Conservation (phyloP, 2,888 invertebrate species). For the Nephrotoma guestfalica region DNA sequence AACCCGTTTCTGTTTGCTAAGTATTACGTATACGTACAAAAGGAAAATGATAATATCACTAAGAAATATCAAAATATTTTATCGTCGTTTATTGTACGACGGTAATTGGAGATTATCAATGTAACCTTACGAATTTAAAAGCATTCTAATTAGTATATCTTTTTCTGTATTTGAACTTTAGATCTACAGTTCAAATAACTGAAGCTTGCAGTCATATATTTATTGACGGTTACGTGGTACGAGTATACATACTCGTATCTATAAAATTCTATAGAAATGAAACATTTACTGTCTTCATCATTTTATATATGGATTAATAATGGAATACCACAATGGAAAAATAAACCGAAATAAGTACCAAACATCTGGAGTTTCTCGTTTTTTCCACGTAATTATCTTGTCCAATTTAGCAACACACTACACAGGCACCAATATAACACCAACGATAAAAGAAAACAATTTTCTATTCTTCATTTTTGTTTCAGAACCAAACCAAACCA, state of each 20-base stretch:
- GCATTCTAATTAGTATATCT: neutral
- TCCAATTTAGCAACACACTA: neutral
- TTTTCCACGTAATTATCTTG: neutral
- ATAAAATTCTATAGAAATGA: neutral
- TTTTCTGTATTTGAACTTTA: neutral
- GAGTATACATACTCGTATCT: neutral
- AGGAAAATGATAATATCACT: neutral
- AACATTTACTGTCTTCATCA: neutral
- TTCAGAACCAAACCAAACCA: neutral
- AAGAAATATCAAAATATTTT: neutral
- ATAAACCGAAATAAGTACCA: neutral
- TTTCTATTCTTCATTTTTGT: neutral
- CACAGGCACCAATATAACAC: neutral
- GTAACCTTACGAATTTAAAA: neutral
- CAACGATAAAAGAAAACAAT: neutral
- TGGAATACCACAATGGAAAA: neutral
- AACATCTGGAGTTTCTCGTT: neutral
- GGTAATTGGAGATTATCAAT: neutral
- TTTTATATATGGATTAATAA: neutral
- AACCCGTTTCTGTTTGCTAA: neutral
- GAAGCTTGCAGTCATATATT: neutral
- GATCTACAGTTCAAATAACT: neutral
- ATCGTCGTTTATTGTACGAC: neutral
- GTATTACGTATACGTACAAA: neutral
- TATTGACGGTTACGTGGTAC: neutral